These are phyloP conservation scores for Anoncus sp. DNA, from an alignment of 2,888 invertebrate species.

Conservation along the genomic window DNA sequence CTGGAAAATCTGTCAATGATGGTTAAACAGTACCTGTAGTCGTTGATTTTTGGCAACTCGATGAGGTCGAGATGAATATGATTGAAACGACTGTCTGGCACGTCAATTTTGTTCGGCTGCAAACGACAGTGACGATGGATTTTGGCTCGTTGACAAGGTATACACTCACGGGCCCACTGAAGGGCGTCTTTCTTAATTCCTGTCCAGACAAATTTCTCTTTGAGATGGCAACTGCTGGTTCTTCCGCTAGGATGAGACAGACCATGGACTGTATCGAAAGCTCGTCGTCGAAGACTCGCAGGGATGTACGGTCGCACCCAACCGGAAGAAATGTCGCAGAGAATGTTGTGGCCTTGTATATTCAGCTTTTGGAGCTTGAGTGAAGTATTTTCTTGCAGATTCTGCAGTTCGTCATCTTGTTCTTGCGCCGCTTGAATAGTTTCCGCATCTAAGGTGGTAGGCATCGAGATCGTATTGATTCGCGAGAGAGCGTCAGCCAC, in stretches of 20 bases:
- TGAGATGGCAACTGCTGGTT: background rate
- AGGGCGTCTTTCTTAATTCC: background rate
- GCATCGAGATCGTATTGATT: constrained; percentile 45
- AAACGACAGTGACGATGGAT: background rate
- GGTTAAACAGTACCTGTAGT: background rate
- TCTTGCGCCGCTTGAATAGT: constrained; percentile 42
- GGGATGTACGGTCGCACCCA: background rate
- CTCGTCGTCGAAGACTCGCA: background rate
- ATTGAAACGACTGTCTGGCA: background rate
- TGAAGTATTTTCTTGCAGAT: too few species aligned
- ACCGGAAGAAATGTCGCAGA: constrained; percentile 1
- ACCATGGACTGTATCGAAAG: background rate
- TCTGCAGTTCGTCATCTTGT: too few species aligned
- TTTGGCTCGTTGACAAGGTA: constrained; percentile 1
- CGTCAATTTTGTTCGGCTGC: background rate
- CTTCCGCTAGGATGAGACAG: background rate
- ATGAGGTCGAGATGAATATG: constrained; percentile 5
- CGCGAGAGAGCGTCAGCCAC: constrained; percentile 45
- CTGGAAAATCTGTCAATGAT: constrained; percentile 1
- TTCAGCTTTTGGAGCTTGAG: background rate
- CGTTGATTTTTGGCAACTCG: background rate
- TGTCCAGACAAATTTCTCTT: constrained; percentile 1
- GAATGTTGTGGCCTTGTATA: background rate
- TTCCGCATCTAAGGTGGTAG: background rate
- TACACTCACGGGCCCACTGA: background rate